These are phyloP conservation scores for Tragelaphus strepsiceros DNA, from an alignment of 2,113 vertebrate species.

Conservation along the genomic window DNA sequence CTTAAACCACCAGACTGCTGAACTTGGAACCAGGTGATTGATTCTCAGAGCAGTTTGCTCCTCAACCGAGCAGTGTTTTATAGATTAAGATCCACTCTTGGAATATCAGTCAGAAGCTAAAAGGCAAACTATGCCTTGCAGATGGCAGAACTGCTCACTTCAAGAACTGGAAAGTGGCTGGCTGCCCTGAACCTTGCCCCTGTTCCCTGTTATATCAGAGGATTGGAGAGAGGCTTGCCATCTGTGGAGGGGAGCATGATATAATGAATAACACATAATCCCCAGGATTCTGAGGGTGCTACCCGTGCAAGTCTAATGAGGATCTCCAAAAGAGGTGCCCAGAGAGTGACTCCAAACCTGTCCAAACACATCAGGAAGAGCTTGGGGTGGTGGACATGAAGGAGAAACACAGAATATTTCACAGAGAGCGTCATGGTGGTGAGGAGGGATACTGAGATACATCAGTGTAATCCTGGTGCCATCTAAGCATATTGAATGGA, in stretches of 20 bases:
- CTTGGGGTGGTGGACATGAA: fast-evolving
- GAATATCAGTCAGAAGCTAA: neutral
- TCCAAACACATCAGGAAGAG: neutral
- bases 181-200: neutral
- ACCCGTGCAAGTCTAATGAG: neutral
- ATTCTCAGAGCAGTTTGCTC: neutral
- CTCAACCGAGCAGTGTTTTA: neutral
- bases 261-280: fast-evolving
- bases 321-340: neutral
- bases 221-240: neutral
- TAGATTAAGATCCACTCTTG: neutral
- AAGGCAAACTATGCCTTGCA: constrained; percentile 25
- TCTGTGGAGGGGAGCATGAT: neutral
- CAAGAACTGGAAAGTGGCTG: neutral
- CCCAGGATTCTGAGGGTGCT: neutral
- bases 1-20: neutral
- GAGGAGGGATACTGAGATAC: neutral
- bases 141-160: neutral
- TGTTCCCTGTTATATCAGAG: neutral
- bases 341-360: neutral
- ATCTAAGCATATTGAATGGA: neutral
- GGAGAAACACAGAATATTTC: neutral
- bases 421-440: fast-evolving
- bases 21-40: neutral
- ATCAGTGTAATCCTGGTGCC: neutral